Evolutionary conservation across 2,113 vertebrate genomes (phyloP), one percentile per base, ranked within the genome.

Genomic region (Ophiodon elongatus): DNA sequence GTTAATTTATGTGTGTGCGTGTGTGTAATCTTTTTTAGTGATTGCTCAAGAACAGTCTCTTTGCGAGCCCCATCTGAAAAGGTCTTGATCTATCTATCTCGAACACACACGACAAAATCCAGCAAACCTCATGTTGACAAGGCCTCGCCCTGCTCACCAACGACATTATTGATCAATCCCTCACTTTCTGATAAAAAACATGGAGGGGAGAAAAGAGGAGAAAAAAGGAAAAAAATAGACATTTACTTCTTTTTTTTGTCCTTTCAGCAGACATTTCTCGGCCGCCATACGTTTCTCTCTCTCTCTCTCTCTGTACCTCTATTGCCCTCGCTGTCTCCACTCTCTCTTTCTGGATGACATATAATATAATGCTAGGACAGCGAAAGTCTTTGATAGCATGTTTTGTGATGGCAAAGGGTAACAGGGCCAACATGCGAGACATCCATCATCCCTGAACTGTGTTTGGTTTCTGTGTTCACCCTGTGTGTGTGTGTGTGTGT

Each of bases 121-220:
- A 83, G 63, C 73, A 85, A 85, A 88, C 56, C 59, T 73, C 78
- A 66, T 86, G 73, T 70, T 85, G 91, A 91, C 76, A 91, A 84
- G 87, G 86, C 90, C 89, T 83, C 1, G 60, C 85, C 82, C 85
- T 67, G 76, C 72, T 83, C 88, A 67, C 86, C 66, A 84, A 60
- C 13, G 31, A 27, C 66, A 77, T 79, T 92, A 93, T 93, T 80
- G 91, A 93, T 93, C 85, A 85, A 45, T 89, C 82, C 64, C 79
- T 88, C 88, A 69, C 82, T 79, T 89, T 89, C 65, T 84, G 81
- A 90, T 87, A 45, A 88, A 90, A 54, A 54, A 13, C 47, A 47
- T 7, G 45, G 45, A 50, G 17, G 21, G 17, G 15, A 47, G 14
- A 15, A 17, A n/a, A n/a, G n/a, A n/a, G n/a, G n/a, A n/a, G n/a